These are phyloP conservation scores for Hippocampus guttulatus DNA, from an alignment of 2,113 vertebrate genomes.

Conservation along the genomic window DNA sequence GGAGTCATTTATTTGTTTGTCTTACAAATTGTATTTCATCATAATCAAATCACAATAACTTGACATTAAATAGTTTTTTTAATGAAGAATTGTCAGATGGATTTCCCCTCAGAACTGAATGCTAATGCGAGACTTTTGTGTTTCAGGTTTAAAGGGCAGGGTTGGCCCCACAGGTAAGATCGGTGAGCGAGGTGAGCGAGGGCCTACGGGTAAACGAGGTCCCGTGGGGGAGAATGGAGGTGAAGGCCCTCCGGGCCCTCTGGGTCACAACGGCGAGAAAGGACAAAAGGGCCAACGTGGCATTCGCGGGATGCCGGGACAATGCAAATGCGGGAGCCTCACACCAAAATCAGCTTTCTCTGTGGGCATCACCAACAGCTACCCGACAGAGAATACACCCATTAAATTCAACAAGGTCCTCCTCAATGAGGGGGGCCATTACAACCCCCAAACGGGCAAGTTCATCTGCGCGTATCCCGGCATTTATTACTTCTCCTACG, in stretches of 20 bases:
- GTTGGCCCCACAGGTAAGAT: slow-evolving; percentile 81
- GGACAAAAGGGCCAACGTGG: slow-evolving; percentile 85
- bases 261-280: slow-evolving; percentile 76
- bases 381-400: slow-evolving; percentile 84
- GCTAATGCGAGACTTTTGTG: slow-evolving; percentile 24
- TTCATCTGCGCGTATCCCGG: slow-evolving; percentile 93
- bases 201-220: slow-evolving; percentile 86
- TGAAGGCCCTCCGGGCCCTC: slow-evolving; percentile 74
- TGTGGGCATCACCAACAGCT: slow-evolving; percentile 94
- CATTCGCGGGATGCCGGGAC: slow-evolving; percentile 75
- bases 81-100: neutral
- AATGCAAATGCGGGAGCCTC: slow-evolving; percentile 88
- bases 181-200: slow-evolving; percentile 87
- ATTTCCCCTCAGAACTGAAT: neutral
- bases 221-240: slow-evolving; percentile 77
- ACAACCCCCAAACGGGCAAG: slow-evolving; percentile 90
- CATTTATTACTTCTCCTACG: slow-evolving; percentile 95
- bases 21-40: neutral
- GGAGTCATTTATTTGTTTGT: neutral
- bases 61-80: neutral
- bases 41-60: neutral
- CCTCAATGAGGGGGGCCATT: slow-evolving; percentile 90
- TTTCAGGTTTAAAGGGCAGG: slow-evolving; percentile 87
- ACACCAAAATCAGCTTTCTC: slow-evolving; percentile 93
- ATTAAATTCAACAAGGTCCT: slow-evolving; percentile 96